phyloP scores from a whole-genome alignment of 2,797 vertebrate genomes.

The Epinephelus coioides region DNA sequence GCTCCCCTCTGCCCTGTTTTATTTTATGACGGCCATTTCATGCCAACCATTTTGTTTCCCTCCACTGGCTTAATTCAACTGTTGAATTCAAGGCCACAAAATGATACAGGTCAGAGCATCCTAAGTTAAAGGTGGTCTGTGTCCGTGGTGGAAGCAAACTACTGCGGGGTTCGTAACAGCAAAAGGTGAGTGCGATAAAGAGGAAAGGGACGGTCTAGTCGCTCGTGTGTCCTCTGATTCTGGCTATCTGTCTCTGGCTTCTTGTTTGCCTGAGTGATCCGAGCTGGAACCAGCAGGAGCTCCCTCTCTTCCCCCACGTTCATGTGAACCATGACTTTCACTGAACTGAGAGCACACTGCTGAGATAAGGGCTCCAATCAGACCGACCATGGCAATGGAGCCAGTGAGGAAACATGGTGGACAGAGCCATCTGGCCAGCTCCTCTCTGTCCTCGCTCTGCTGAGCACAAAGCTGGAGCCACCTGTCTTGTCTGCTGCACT shows the following conservation, averaged over 20 bases:
- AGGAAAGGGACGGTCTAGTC: constrained; percentile 55
- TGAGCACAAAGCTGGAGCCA: constrained; percentile 75
- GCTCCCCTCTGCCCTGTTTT: constrained; percentile 14
- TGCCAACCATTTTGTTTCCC: constrained; percentile 32
- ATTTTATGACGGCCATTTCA: constrained; percentile 31
- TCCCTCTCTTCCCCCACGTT: constrained; percentile 42
- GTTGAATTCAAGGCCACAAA: constrained; percentile 43
- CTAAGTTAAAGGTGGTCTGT: constrained; percentile 29
- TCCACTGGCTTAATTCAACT: constrained; percentile 40
- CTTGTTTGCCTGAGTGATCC: constrained; percentile 72
- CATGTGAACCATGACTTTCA: constrained; percentile 74
- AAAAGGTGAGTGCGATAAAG: constrained; percentile 63
- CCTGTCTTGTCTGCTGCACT: constrained; percentile 72
- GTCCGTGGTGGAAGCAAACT: constrained; percentile 28
- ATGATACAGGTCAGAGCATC: constrained; percentile 58
- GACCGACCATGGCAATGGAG: constrained; percentile 67
- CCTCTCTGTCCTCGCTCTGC: constrained; percentile 73
- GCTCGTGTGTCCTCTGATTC: constrained; percentile 69
- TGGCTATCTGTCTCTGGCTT: constrained; percentile 75
- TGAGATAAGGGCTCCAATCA: constrained; percentile 79
- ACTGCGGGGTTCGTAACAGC: constrained; percentile 20
- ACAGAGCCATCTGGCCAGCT: constrained; percentile 81
- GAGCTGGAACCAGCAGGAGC: constrained; percentile 69
- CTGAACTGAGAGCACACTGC: constrained; percentile 67
- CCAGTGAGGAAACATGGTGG: constrained; percentile 73